Percentiles rank a stretch among this genome's conserved stretches.
Evolutionary conservation across 2,797 vertebrate species (phyloP).

Genomic region (Peromyscus melanophrys): DNA sequence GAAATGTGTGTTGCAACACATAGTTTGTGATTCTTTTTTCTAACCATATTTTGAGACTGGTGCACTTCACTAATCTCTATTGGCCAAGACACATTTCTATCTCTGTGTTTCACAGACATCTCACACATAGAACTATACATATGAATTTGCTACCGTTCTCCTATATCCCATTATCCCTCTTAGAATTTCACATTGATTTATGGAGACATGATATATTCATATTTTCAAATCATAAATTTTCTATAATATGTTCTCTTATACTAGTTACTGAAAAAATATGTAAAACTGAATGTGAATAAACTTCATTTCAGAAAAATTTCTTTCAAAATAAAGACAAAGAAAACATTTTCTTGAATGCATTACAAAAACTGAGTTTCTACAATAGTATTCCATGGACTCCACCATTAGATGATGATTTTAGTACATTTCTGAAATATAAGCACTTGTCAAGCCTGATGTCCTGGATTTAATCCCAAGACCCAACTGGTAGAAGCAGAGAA

Average conservation of each 20-base stretch:
- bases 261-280: not conserved
- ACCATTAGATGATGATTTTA: conserved; percentile 4
- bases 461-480: not conserved
- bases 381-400: not conserved
- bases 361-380: not conserved
- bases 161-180: not conserved
- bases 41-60: not conserved
- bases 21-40: not conserved
- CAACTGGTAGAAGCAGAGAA: not conserved
- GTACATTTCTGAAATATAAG: not conserved
- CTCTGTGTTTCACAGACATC: not conserved
- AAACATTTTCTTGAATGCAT: not conserved
- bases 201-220: not conserved
- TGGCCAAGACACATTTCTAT: not conserved
- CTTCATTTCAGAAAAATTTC: not conserved
- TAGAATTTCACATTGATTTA: not conserved
- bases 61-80: not conserved
- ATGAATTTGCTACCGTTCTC: not conserved
- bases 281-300: not conserved
- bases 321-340: not conserved
- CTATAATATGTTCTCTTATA: not conserved
- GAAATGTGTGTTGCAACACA: not conserved
- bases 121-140: not conserved
- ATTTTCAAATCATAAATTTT: not conserved
- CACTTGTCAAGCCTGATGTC: not conserved